These are phyloP conservation scores for Sympetrum striolatum DNA, from an alignment of 2,888 invertebrate genomes.

Conservation along the genomic window DNA sequence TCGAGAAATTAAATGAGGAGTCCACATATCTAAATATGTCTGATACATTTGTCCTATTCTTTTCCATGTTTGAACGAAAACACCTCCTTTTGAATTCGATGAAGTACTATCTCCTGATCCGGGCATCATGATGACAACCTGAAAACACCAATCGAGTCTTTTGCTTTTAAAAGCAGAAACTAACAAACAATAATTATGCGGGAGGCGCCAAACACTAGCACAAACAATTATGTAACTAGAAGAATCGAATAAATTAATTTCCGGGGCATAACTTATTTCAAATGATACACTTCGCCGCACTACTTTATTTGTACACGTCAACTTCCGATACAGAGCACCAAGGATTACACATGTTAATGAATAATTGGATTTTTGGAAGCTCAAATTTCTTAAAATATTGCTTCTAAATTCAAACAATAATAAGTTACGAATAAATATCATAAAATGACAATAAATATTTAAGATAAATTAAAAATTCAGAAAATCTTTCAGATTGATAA, in stretches of 20 bases:
- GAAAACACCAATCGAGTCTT: constrained; percentile 29
- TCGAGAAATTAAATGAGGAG: constrained; percentile 51
- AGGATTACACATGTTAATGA: neutral
- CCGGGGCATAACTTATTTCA: constrained; percentile 7
- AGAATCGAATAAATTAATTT: constrained; percentile 2
- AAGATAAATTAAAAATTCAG: neutral
- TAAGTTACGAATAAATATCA: neutral
- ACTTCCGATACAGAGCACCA: constrained; percentile 24
- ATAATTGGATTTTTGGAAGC: neutral
- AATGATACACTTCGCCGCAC: constrained; percentile 41
- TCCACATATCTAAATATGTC: constrained; percentile 51
- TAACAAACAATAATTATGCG: neutral
- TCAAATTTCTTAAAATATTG: neutral
- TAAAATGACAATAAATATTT: neutral
- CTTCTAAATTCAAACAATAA: neutral
- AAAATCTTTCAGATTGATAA: neutral
- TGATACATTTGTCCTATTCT: constrained; percentile 70
- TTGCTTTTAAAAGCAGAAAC: neutral
- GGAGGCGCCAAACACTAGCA: neutral
- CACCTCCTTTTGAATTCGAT: constrained; percentile 67
- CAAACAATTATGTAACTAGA: neutral
- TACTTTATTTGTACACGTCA: constrained; percentile 41
- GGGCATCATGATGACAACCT: constrained; percentile 66
- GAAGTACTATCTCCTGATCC: constrained; percentile 70
- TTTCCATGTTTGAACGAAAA: constrained; percentile 71